Conservation (phyloP, 2,113 vertebrate genomes). For the Zosterops hypoxanthus region DNA sequence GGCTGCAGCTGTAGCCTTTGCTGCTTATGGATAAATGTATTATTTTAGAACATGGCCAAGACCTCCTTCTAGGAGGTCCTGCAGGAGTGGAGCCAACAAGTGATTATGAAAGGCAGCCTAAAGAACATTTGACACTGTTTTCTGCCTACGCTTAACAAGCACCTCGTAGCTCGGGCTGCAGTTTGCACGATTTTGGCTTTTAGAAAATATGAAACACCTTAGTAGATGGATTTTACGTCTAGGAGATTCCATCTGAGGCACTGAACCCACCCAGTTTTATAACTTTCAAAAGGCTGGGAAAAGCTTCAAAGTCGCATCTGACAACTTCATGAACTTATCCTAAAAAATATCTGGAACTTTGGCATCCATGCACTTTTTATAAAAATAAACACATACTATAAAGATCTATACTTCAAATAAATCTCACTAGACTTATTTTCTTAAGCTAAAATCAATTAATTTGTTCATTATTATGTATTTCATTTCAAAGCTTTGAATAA, state of each 20-base stretch:
- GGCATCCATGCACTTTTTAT: neutral
- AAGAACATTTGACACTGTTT: conserved; percentile 61
- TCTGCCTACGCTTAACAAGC: conserved; percentile 53
- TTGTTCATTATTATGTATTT: conserved; percentile 43
- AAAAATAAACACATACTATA: conserved; percentile 20
- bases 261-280: conserved; percentile 65
- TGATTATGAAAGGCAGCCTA: conserved; percentile 51
- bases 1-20: conserved; percentile 42
- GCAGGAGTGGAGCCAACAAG: conserved; percentile 40
- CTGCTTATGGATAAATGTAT: conserved; percentile 49
- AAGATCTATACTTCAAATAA: conserved; percentile 2
- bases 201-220: conserved; percentile 72
- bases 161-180: conserved; percentile 36
- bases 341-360: conserved; percentile 46
- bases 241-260: conserved; percentile 61
- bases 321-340: conserved; percentile 36
- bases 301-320: conserved; percentile 64
- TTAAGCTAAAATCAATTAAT: neutral
- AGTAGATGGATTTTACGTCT: conserved; percentile 57
- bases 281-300: conserved; percentile 63
- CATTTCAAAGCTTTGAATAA: conserved; percentile 14
- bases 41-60: conserved; percentile 48
- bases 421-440: conserved; percentile 15
- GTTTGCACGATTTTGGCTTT: conserved; percentile 55
- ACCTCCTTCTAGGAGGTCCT: conserved; percentile 44